Conservation (phyloP, 1,140 invertebrate genomes). For the Parasteatoda tepidariorum region DNA sequence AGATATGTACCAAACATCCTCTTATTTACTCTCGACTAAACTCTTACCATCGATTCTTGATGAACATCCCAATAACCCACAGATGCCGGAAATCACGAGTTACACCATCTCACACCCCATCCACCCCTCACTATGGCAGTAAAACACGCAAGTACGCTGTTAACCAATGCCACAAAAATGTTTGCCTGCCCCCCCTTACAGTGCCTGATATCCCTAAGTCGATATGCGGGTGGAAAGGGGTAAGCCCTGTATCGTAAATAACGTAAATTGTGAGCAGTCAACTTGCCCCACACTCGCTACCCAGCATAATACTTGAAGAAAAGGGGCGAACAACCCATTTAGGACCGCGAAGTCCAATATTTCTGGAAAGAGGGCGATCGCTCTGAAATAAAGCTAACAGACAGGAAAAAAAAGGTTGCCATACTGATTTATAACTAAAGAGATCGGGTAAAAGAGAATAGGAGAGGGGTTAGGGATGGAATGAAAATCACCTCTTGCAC, state of each 20-base stretch:
- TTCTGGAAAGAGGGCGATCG: constrained; percentile 4
- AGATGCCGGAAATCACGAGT: constrained; percentile 23
- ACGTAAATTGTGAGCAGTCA: constrained; percentile 25
- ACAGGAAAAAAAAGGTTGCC: not conserved
- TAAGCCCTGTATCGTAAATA: constrained; percentile 26
- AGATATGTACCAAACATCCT: no score
- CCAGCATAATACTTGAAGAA: constrained; percentile 4
- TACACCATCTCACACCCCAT: not conserved
- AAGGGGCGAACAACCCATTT: constrained; percentile 31
- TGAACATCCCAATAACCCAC: constrained; percentile 28
- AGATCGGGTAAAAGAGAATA: constrained; percentile 3
- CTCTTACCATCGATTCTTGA: constrained; percentile 18
- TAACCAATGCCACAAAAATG: constrained; percentile 33
- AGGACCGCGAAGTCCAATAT: constrained; percentile 5
- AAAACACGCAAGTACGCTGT: constrained; percentile 30
- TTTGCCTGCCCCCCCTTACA: not conserved
- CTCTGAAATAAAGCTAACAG: not conserved
- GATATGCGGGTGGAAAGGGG: not conserved
- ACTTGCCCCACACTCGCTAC: not conserved
- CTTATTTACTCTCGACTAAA: constrained; percentile 6
- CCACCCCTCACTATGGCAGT: not conserved
- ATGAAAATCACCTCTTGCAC: constrained; percentile 18
- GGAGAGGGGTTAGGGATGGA: not conserved
- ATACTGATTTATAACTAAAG: constrained; percentile 37
- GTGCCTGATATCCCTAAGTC: not conserved